Evolutionary conservation across 1,140 invertebrate species (phyloP).

Genomic region (Pogonus chalceus): DNA sequence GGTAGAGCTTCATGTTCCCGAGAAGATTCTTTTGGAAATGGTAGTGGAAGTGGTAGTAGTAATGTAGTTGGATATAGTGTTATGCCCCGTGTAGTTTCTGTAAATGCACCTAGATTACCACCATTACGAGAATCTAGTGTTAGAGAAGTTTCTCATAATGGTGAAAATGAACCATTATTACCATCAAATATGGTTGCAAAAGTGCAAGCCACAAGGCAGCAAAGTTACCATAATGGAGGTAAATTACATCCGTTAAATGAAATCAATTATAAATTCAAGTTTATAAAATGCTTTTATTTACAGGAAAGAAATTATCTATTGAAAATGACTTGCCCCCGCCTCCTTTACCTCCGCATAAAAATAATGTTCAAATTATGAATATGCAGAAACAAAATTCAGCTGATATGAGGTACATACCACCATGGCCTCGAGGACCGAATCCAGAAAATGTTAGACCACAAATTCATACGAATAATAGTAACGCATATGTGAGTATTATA

Average conservation of each 20-base stretch:
- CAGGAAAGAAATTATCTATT: too few relatives aligned
- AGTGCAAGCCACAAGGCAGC: constrained; percentile 29
- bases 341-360: constrained; percentile 41
- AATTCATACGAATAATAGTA: constrained; percentile 8
- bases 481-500: not conserved
- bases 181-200: constrained; percentile 42
- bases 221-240: constrained; percentile 30
- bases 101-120: constrained; percentile 28
- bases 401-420: constrained; percentile 36
- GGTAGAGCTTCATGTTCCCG: constrained; percentile 23
- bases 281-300: too few relatives aligned
- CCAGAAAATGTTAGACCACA: constrained; percentile 27
- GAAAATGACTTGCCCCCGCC: constrained; percentile 40
- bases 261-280: too few relatives aligned
- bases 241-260: constrained; percentile 28
- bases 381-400: constrained; percentile 29
- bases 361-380: constrained; percentile 22
- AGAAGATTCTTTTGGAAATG: constrained; percentile 29
- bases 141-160: constrained; percentile 36
- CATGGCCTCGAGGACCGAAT: constrained; percentile 45
- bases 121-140: constrained; percentile 26
- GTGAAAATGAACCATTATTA: constrained; percentile 56
- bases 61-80: constrained; percentile 13
- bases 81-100: not conserved
- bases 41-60: constrained; percentile 16